Conservation (phyloP, 2,797 vertebrate genomes). For the Chaenodraco wilsoni region DNA sequence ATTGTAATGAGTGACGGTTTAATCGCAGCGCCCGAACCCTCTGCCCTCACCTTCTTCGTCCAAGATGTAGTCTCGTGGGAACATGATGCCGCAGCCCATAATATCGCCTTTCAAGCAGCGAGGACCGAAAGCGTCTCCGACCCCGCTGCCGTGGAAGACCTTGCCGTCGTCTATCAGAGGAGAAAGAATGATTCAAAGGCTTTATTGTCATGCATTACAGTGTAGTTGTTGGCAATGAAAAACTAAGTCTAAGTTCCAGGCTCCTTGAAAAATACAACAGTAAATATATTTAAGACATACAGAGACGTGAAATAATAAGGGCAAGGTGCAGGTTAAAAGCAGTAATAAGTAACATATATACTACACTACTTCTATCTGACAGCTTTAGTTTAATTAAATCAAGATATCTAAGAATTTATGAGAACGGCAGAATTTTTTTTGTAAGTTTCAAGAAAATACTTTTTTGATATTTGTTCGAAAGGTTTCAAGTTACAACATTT, state of each 20-base stretch:
- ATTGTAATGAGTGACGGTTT: slow-evolving; percentile 20
- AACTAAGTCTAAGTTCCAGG: too few relatives aligned
- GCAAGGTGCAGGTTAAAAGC: too few relatives aligned
- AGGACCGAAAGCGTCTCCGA: slow-evolving; percentile 90
- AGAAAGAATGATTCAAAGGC: not conserved
- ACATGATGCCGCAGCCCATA: slow-evolving; percentile 95
- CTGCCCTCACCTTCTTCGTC: slow-evolving; percentile 86
- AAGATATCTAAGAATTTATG: not conserved
- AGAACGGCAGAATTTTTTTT: not conserved
- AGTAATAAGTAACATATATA: too few relatives aligned
- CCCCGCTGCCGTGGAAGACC: slow-evolving; percentile 90
- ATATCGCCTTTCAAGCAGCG: slow-evolving; percentile 91
- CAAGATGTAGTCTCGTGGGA: slow-evolving; percentile 89
- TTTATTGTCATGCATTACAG: too few relatives aligned
- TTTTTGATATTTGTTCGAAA: not conserved
- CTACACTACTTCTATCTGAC: too few relatives aligned
- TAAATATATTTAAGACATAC: too few relatives aligned
- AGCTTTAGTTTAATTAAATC: too few relatives aligned
- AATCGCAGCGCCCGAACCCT: slow-evolving; percentile 16
- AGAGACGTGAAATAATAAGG: too few relatives aligned
- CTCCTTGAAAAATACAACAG: too few relatives aligned
- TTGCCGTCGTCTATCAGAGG: slow-evolving; percentile 86
- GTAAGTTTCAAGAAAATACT: not conserved
- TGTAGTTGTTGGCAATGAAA: too few relatives aligned
- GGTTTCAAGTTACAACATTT: not conserved